Evolutionary conservation across 2,113 vertebrate species (phyloP), one percentile per base, ranked within the genome.

Genomic region (Speoplatyrhinus poulsoni): DNA sequence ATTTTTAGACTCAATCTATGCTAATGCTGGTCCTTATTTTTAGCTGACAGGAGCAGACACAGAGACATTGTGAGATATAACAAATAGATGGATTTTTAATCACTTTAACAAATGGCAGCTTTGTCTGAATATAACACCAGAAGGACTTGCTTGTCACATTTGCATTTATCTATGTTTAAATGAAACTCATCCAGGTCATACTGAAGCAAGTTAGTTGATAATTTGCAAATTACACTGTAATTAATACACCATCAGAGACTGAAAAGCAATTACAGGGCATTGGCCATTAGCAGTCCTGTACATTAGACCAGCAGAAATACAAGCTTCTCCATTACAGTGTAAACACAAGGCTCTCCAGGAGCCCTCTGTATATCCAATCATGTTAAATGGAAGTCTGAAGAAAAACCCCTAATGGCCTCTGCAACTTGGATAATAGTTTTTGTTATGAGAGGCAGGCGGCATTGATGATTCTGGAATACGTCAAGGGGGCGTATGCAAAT

Each of bases 391-490:
- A 77, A 71, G 65, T 67, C 54, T 76, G 74, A 75, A 16, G 65
- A 81, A 80, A 84, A 65, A 46, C 61, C 54, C 58, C 48, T 82
- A 81, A 89, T 85, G 67, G 76, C 70, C 54, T 49, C 50, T 78
- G 72, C 77, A 66, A 75, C 67, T 67, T 32, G 74, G 62, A 76
- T 84, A 86, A 88, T 87, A 69, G 71, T 82, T 82, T 63, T 83
- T 80, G 74, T 82, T 87, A 88, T 89, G 81, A 75, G 79, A 66
- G 71, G 86, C 81, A 88, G 86, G 83, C 60, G 79, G 53, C 58
- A 66, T 46, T 86, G 86, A 88, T 88, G 82, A 83, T 75, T 80
- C 57, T 69, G 50, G 82, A 78, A 80, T 79, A 73, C 81, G 89
- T 87, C 69, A 80, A 70, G 48, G 82, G 61, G 71, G 84, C 77